Conservation (phyloP, 2,797 vertebrate species). For the Ceryle rudis region DNA sequence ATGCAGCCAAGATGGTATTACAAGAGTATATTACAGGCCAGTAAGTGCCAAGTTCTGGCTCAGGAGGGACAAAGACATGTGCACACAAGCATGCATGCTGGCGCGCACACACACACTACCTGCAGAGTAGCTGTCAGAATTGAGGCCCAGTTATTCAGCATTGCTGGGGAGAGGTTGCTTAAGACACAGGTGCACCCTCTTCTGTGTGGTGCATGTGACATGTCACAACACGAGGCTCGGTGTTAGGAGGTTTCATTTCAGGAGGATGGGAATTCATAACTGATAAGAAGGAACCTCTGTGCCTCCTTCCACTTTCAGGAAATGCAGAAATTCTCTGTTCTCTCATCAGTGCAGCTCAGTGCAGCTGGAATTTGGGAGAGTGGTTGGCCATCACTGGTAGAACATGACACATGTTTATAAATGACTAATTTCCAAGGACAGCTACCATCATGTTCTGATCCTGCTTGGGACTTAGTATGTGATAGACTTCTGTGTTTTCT, state of each 20-base stretch:
- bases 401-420: not conserved
- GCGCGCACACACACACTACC: accelerated
- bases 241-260: not conserved
- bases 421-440: not conserved
- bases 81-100: accelerated
- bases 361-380: not conserved
- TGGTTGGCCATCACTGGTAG: not conserved
- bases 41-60: not conserved
- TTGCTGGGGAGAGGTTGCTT: not conserved
- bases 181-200: not conserved
- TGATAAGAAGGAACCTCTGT: not conserved
- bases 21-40: not conserved
- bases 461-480: not conserved
- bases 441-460: not conserved
- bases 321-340: not conserved
- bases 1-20: slow-evolving; percentile 64
- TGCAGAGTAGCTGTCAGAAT: not conserved
- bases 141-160: not conserved
- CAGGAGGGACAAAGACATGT: not conserved
- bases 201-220: not conserved
- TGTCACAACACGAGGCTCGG: not conserved
- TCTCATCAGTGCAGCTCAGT: not conserved
- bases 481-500: not conserved
- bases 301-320: not conserved
- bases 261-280: not conserved